Percentiles rank a stretch among this genome's conserved stretches.
Conservation (phyloP, 2,888 invertebrate genomes). For the Chironomus tentans region DNA sequence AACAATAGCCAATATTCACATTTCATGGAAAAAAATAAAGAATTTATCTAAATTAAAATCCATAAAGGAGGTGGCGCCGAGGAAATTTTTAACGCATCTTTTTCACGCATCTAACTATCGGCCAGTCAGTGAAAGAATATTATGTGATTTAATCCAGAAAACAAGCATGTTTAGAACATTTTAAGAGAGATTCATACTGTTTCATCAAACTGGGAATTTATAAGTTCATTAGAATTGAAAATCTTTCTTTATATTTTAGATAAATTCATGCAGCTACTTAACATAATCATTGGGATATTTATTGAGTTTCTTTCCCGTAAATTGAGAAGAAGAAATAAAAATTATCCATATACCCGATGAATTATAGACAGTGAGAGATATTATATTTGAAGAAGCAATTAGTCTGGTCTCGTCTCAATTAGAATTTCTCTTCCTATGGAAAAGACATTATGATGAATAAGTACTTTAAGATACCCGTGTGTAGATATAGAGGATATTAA, state of each 20-base stretch:
- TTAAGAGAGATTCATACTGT: neutral
- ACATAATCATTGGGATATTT: too few relatives aligned
- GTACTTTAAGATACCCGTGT: too few relatives aligned
- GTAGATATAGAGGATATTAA: too few relatives aligned
- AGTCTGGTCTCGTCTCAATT: neutral
- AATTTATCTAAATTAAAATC: neutral
- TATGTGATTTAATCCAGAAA: neutral
- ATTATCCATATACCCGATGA: neutral
- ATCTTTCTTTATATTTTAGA: neutral
- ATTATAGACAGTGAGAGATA: neutral
- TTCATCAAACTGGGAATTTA: neutral
- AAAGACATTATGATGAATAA: neutral
- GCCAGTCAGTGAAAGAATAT: neutral
- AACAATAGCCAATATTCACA: too few relatives aligned
- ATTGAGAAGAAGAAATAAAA: neutral
- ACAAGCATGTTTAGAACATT: neutral
- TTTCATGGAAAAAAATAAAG: neutral
- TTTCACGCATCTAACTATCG: neutral
- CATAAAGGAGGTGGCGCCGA: constrained; percentile 2
- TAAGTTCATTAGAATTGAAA: neutral
- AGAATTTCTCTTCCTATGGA: neutral
- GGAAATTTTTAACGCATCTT: neutral
- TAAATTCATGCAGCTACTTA: neutral
- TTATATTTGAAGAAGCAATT: neutral
- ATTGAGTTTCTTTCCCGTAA: neutral